These are phyloP conservation scores for Epizoanthus scotinus DNA, from an alignment of 92 coral and sea anemone genomes.

Conservation along the genomic window DNA sequence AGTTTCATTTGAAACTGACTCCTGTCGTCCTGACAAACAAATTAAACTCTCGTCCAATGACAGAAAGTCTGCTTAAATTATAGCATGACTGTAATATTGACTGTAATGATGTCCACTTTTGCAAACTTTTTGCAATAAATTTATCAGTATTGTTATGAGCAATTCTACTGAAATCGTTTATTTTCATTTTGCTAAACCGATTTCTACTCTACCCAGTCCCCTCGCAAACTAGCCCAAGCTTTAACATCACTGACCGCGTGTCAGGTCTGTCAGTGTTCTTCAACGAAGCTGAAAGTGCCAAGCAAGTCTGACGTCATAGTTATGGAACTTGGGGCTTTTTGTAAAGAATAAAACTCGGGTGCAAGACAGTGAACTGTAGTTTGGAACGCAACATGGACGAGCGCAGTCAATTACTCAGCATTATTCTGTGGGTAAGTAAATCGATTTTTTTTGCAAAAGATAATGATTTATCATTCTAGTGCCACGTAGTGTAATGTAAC, in stretches of 20 bases:
- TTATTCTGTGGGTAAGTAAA: conserved; percentile 28
- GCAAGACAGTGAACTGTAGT: background rate
- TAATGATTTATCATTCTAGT: too few relatives aligned
- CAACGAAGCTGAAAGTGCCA: conserved; percentile 17
- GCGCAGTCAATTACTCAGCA: background rate
- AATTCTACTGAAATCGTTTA: too few relatives aligned
- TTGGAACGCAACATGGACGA: background rate
- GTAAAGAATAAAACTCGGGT: background rate
- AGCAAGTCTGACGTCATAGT: conserved; percentile 23
- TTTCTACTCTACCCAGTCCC: background rate
- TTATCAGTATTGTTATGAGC: too few relatives aligned
- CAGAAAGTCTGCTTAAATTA: background rate
- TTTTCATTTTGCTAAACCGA: too few relatives aligned
- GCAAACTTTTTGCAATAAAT: too few relatives aligned
- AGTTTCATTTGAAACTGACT: background rate
- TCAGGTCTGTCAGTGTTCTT: background rate
- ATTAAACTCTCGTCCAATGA: too few relatives aligned
- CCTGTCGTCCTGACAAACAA: background rate
- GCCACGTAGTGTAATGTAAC: too few relatives aligned
- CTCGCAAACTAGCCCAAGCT: background rate
- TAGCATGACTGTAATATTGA: too few relatives aligned
- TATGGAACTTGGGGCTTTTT: conserved; percentile 19
- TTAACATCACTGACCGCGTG: background rate
- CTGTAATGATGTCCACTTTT: too few relatives aligned
- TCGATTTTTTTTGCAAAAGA: background rate